Base-by-base conservation (phyloP, 2,888 invertebrate genomes). In the Drosophila demipolita region DNA sequence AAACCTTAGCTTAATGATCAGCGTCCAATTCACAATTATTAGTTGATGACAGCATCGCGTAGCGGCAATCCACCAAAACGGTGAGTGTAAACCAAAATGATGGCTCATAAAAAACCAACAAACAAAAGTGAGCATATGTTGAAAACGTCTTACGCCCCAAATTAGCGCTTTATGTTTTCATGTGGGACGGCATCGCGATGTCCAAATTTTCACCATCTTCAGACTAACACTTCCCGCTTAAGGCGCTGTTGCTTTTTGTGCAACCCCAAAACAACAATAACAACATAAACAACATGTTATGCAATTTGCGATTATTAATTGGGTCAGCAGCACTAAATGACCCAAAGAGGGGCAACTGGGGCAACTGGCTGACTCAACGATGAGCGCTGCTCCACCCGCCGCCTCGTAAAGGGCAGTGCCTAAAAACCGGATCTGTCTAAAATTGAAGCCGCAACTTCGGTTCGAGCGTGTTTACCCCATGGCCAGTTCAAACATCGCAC, bases 291-390 rank as follows among this genome's bases (percentile, higher is more conserved):
- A 48, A 42, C n/a, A 17, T 53, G 63, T 89, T 84, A 81, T 78
- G 84, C 64, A 87, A 89, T 83, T 78, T 67, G 76, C 87, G 82
- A 74, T 86, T 87, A 87, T 77, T 84, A 85, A 85, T 85, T 85
- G 78, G 89, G 85, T 85, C 85, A 85, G 49, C 57, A 62, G 66
- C 50, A 68, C 53, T 64, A 73, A 70, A 36, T 67, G 62, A 81
- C 81, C 62, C 75, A 70, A 74, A 81, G 65, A 57, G 65, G 72
- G 66, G 52, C 60, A 75, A 72, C 57, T 62, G 32, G 71, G 58
- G 23, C 71, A 42, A 32, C 15, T 9, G 9, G 62, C 59, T 78
- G 78, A 78, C 54, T 78, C 71, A 78, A 52, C 68, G 23, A 55
- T 35, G 50, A 50, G 57, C 29, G 29, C 29, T 29, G 1, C 57